Evolutionary conservation across 2,888 invertebrate genomes (phyloP).

Genomic region (Cerastis rubricosa): DNA sequence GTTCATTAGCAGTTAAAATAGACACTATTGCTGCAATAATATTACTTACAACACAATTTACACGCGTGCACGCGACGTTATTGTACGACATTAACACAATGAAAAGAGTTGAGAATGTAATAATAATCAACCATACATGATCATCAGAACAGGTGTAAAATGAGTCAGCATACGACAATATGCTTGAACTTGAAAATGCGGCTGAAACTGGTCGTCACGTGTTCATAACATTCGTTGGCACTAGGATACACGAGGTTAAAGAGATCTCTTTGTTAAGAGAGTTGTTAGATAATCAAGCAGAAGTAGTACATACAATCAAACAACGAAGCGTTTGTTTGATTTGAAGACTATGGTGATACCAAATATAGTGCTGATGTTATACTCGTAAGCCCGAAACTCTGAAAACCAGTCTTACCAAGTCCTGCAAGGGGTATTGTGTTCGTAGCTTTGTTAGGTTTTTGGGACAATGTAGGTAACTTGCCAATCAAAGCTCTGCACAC

Average conservation of each 20-base stretch:
- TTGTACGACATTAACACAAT: constrained; percentile 3
- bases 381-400: background rate
- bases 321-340: background rate
- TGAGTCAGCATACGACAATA: constrained; percentile 48
- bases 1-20: constrained; percentile 2
- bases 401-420: background rate
- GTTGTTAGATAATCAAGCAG: constrained; percentile 2
- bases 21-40: background rate
- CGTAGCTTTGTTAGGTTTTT: background rate
- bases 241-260: background rate
- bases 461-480: background rate
- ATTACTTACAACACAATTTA: constrained; percentile 7
- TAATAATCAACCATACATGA: constrained; percentile 15
- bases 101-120: constrained; percentile 27
- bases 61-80: constrained; percentile 12
- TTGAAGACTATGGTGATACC: no score
- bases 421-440: background rate
- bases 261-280: constrained; percentile 2
- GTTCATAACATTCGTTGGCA: constrained; percentile 28
- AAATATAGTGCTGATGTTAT: background rate
- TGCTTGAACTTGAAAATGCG: constrained; percentile 25
- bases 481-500: background rate
- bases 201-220: background rate
- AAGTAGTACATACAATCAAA: background rate
- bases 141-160: constrained; percentile 42